phyloP scores from a whole-genome alignment of 2,113 vertebrate species.

The Bubo scandiacus region DNA sequence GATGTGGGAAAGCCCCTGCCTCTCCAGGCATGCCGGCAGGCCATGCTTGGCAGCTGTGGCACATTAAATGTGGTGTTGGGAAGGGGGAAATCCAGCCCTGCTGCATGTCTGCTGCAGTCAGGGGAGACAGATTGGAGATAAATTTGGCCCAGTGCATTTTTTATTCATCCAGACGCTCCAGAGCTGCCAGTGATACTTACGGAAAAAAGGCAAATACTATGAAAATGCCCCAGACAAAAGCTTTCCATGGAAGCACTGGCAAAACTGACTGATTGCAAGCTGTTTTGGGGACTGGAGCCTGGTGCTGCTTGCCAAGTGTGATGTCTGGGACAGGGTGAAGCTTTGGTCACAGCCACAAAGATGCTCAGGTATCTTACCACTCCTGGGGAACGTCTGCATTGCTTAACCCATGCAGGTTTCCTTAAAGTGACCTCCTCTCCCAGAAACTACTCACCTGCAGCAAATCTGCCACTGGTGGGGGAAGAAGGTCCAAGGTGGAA shows the following conservation, averaged over 20 bases:
- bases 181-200: not conserved
- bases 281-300: conserved; percentile 4
- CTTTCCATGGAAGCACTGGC: not conserved
- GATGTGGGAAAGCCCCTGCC: not conserved
- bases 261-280: not conserved
- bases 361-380: not conserved
- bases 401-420: not conserved
- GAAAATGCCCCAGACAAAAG: conserved; percentile 29
- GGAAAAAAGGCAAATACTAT: conserved; percentile 42
- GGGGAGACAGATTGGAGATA: not conserved
- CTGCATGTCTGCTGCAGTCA: not conserved
- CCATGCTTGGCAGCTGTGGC: conserved; percentile 26
- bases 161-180: conserved; percentile 34
- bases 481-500: not conserved
- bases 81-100: not conserved
- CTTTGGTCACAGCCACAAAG: not conserved
- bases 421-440: fast-evolving
- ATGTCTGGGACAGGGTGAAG: not conserved
- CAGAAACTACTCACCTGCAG: not conserved
- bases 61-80: not conserved
- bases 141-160: not conserved
- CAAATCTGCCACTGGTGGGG: not conserved
- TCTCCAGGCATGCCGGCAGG: not conserved
- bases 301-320: not conserved
- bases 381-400: not conserved